Conservation (phyloP, 2,888 invertebrate species). For the Prosopocoilus inquinatus region DNA sequence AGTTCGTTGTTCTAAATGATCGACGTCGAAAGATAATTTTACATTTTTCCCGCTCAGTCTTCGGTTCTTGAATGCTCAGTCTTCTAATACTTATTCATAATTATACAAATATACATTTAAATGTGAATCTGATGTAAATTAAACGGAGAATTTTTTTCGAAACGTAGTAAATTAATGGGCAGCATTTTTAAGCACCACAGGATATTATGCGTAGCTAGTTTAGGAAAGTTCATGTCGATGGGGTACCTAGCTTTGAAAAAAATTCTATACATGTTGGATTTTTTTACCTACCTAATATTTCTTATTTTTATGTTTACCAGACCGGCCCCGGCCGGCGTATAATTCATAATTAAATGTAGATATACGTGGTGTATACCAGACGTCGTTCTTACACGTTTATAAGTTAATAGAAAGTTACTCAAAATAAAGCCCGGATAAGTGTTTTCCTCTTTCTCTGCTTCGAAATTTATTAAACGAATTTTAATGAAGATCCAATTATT, state of each 20-base stretch:
- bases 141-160: slow-evolving; percentile 19
- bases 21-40: no score
- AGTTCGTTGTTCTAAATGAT: no score
- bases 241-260: slow-evolving; percentile 23
- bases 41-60: no score
- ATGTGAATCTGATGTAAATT: slow-evolving; percentile 31
- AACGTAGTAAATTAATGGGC: slow-evolving; percentile 27
- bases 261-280: slow-evolving; percentile 3
- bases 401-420: no score
- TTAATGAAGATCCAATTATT: slow-evolving; percentile 1
- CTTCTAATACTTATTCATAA: slow-evolving; percentile 21
- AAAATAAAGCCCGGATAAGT: background rate
- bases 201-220: slow-evolving; percentile 25
- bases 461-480: background rate
- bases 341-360: background rate
- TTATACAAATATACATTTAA: slow-evolving; percentile 23
- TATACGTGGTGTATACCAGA: no score
- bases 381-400: no score
- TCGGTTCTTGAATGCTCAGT: background rate
- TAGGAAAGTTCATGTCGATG: slow-evolving; percentile 23
- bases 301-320: background rate
- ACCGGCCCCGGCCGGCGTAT: background rate
- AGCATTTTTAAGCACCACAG: slow-evolving; percentile 29
- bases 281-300: background rate
- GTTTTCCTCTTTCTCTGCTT: background rate